These are phyloP conservation scores for Agonopterix heracliana DNA, from an alignment of 2,888 invertebrate species.

Conservation along the genomic window DNA sequence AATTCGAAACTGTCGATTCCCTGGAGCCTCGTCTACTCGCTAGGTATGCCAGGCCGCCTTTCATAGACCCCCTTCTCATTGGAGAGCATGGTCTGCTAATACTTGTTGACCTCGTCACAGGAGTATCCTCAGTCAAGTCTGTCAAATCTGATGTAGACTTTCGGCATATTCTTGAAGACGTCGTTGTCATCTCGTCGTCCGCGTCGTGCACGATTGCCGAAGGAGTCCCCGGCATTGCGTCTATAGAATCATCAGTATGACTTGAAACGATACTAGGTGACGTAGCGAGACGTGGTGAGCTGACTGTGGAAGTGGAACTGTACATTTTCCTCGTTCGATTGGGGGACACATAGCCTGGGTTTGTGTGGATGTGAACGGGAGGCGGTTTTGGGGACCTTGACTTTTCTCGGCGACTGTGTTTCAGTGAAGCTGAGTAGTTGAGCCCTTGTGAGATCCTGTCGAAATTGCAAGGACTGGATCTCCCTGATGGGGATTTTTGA, in stretches of 20 bases:
- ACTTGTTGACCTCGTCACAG: slow-evolving; percentile 77
- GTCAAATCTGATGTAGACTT: slow-evolving; percentile 87
- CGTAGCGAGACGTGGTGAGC: slow-evolving; percentile 57
- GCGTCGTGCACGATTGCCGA: slow-evolving; percentile 58
- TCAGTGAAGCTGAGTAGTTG: slow-evolving; percentile 60
- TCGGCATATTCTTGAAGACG: slow-evolving; percentile 74
- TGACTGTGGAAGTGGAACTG: slow-evolving; percentile 64
- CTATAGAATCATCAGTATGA: slow-evolving; percentile 65
- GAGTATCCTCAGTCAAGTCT: slow-evolving; percentile 77
- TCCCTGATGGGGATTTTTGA: slow-evolving; percentile 61
- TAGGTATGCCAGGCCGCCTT: slow-evolving; percentile 84
- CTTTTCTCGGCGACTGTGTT: slow-evolving; percentile 59
- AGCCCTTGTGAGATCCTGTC: slow-evolving; percentile 46
- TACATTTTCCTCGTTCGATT: slow-evolving; percentile 61
- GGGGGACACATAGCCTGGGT: slow-evolving; percentile 77
- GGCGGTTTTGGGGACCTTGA: slow-evolving; percentile 68
- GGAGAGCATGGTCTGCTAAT: slow-evolving; percentile 79
- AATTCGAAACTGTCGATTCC: slow-evolving; percentile 85
- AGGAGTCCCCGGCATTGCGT: slow-evolving; percentile 59
- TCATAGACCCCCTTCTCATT: slow-evolving; percentile 81
- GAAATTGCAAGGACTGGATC: slow-evolving; percentile 58
- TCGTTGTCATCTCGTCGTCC: slow-evolving; percentile 64
- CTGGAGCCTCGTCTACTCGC: slow-evolving; percentile 91
- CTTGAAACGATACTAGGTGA: slow-evolving; percentile 70
- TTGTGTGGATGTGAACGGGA: slow-evolving; percentile 77